Percentiles rank a stretch among this genome's conserved stretches.
Evolutionary conservation across 2,888 invertebrate genomes (phyloP).

Genomic region (Spodoptera picta): DNA sequence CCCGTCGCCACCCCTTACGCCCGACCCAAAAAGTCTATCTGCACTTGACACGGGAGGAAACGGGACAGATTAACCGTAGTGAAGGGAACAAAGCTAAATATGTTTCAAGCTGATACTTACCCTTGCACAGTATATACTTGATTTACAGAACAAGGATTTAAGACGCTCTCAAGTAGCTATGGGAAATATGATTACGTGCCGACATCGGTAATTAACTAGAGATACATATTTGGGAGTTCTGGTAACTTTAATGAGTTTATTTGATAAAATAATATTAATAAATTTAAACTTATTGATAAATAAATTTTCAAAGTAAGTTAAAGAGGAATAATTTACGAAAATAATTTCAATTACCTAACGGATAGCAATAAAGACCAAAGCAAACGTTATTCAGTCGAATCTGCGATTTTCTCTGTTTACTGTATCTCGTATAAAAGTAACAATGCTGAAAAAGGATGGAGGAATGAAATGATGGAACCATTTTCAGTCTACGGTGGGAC

Average conservation of each 20-base stretch:
- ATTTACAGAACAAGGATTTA: slow-evolving; percentile 63
- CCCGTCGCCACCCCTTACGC: slow-evolving; percentile 62
- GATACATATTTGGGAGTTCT: no score
- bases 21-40: slow-evolving; percentile 88
- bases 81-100: slow-evolving; percentile 89
- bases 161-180: slow-evolving; percentile 15
- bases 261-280: not conserved
- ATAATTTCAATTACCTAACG: not conserved
- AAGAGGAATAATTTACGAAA: not conserved
- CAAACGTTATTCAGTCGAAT: not conserved
- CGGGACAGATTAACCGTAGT: slow-evolving; percentile 89
- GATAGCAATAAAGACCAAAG: not conserved
- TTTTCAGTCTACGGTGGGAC: slow-evolving; percentile 81
- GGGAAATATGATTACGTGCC: not conserved
- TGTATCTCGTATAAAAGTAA: slow-evolving; percentile 72
- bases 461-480: slow-evolving; percentile 86
- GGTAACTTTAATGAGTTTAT: not conserved
- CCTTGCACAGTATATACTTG: slow-evolving; percentile 72
- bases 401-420: slow-evolving; percentile 58
- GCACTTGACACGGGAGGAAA: slow-evolving; percentile 88
- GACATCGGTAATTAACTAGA: not conserved
- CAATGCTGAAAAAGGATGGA: slow-evolving; percentile 85
- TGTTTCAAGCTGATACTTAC: slow-evolving; percentile 87
- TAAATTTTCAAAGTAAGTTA: not conserved
- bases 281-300: not conserved